Evolutionary conservation across 2,797 vertebrate species (phyloP).

Genomic region (Neomorphus geoffroyi): DNA sequence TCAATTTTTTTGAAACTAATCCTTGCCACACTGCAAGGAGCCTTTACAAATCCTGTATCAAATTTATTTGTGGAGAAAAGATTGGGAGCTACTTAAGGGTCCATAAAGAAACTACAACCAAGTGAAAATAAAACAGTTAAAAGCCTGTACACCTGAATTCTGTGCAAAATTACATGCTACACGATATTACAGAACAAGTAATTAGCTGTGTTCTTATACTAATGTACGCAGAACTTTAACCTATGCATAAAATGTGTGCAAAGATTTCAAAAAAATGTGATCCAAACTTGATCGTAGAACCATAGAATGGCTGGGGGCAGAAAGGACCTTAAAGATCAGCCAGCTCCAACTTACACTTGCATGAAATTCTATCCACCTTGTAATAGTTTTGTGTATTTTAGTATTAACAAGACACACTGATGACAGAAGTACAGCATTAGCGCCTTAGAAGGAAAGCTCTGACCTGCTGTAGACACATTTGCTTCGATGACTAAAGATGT

Average conservation of each 20-base stretch:
- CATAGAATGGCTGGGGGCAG: no score
- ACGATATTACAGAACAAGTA: not conserved
- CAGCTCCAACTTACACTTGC: not conserved
- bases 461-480: not conserved
- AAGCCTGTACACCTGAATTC: not conserved
- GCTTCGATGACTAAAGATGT: not conserved
- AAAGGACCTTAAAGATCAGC: no score
- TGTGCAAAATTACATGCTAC: not conserved
- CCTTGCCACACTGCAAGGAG: not conserved
- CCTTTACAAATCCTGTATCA: not conserved
- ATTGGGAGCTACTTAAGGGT: not conserved
- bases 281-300: not conserved
- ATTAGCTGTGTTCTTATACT: not conserved
- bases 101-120: not conserved
- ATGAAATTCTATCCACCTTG: not conserved
- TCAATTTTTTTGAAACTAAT: not conserved
- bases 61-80: not conserved
- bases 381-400: not conserved
- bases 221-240: not conserved
- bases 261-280: not conserved
- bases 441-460: not conserved
- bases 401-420: not conserved
- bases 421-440: not conserved
- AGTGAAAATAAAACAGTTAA: not conserved
- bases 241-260: not conserved